Evolutionary conservation across 1,140 invertebrate species (phyloP), one percentile per base, ranked within the genome.

Genomic region (Probaryconus sp.): DNA sequence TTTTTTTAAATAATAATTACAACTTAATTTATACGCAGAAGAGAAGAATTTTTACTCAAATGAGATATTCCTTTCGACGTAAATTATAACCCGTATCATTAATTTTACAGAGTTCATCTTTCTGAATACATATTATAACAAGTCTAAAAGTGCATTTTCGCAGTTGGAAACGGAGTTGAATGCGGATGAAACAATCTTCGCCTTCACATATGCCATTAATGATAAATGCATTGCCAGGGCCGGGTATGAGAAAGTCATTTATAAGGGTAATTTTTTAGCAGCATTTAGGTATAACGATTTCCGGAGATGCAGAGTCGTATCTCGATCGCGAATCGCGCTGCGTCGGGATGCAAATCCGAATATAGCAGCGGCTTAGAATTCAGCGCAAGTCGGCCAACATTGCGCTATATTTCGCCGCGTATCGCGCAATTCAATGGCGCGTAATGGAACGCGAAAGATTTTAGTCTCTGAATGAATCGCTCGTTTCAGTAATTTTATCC

Each of bases 401-500:
- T 7, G 4, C 38, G 17, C 16, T 67, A 47, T 33, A 40, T 33
- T 24, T 53, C 11, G 28, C 14, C 14, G 13, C 24, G 16, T 42
- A 31, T 48, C 26, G 45, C 14, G 5, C 10, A 24, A 21, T 17
- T 42, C 18, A 20, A 42, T 20, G 38, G 14, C 38, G 17, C 31
- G 43, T 3, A 21, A 37, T 28, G 30, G 16, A 42, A 20, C 5
- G 11, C 26, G 14, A 30, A 50, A 51, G 45, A 69, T 58, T 58
- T 58, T 69, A 40, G 65, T 51, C 48, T 28, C 30, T 13, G 2
- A 24, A 40, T 30, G 18, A 68, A 56, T 68, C 16, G 35, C 14
- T 48, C 48, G 48, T 51, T 67, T 45, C 18, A 14, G 30, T 40
- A 48, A 56, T 40, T 67, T 64, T 33, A 47, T 50, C 51, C 24